A percentile compares a stretch with the other conserved stretches of the same genome.
phyloP scores from a whole-genome alignment of 1,140 invertebrate species.

The Phocides pigmalion region DNA sequence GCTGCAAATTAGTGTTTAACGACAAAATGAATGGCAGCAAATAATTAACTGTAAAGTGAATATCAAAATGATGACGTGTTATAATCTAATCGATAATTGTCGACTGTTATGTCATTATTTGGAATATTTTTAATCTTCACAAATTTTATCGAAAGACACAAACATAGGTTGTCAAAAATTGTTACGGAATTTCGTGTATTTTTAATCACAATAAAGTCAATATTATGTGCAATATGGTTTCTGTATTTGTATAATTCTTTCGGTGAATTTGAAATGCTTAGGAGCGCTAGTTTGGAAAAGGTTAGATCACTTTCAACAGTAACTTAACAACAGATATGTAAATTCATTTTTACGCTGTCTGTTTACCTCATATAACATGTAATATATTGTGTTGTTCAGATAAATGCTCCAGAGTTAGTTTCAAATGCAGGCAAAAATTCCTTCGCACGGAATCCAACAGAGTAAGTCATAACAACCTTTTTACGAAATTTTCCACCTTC shows the following conservation, averaged over 20 bases:
- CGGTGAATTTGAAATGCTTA: conserved; percentile 73
- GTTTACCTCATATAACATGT: background rate
- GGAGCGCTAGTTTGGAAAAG: conserved; percentile 66
- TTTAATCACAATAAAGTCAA: conserved; percentile 58
- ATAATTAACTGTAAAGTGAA: too few species aligned
- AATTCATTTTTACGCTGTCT: background rate
- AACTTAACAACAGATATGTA: background rate
- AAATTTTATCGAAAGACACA: conserved; percentile 51
- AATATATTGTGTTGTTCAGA: conserved; percentile 36
- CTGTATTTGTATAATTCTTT: conserved; percentile 60
- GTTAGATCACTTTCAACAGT: conserved; percentile 36
- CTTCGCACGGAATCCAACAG: conserved; percentile 9
- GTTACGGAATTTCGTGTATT: conserved; percentile 59
- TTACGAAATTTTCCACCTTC: too few species aligned
- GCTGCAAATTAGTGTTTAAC: too few species aligned
- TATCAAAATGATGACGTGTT: background rate
- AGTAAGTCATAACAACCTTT: conserved; percentile 43
- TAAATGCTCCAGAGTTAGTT: conserved; percentile 52
- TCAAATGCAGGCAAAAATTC: conserved; percentile 46
- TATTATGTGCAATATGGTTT: conserved; percentile 65
- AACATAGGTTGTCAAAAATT: conserved; percentile 66
- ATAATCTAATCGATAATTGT: background rate
- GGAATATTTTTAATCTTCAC: conserved; percentile 58
- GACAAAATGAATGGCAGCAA: too few species aligned
- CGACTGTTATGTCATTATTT: conserved; percentile 50